Percentiles rank a stretch among this genome's conserved stretches.
Conservation (phyloP, 2,113 vertebrate genomes). For the Stomatorhinus ivindoensis region DNA sequence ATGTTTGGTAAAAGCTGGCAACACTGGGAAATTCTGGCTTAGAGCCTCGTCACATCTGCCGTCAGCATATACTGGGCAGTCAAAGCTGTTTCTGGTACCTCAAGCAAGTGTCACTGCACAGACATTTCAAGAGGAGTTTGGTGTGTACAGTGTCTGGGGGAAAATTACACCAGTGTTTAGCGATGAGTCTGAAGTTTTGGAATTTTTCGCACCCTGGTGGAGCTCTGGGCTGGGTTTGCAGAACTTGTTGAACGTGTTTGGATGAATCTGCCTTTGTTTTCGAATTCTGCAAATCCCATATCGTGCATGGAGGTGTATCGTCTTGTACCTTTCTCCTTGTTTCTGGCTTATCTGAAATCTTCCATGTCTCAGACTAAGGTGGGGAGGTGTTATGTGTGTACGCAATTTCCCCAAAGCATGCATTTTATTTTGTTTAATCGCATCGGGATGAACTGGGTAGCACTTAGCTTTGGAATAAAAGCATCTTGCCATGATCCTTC, state of each 20-base stretch:
- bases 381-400: neutral
- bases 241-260: neutral
- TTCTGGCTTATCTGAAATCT: neutral
- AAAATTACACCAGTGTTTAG: neutral
- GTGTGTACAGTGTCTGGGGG: neutral
- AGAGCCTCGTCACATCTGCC: neutral
- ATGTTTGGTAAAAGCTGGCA: neutral
- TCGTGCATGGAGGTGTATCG: neutral
- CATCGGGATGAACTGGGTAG: neutral
- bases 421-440: neutral
- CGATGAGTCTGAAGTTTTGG: neutral
- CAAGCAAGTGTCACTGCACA: neutral
- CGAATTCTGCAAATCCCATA: neutral
- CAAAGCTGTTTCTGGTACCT: neutral
- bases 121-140: neutral
- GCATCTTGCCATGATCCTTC: neutral
- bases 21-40: neutral
- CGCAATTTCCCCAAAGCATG: accelerated
- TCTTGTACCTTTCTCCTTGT: neutral
- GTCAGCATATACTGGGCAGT: neutral
- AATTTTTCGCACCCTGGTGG: neutral
- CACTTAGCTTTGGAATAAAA: neutral
- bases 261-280: neutral
- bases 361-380: neutral
- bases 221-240: neutral